Evolutionary conservation across 2,113 vertebrate genomes (phyloP), one percentile per base, ranked within the genome.

Genomic region (Lasiurus cinereus): DNA sequence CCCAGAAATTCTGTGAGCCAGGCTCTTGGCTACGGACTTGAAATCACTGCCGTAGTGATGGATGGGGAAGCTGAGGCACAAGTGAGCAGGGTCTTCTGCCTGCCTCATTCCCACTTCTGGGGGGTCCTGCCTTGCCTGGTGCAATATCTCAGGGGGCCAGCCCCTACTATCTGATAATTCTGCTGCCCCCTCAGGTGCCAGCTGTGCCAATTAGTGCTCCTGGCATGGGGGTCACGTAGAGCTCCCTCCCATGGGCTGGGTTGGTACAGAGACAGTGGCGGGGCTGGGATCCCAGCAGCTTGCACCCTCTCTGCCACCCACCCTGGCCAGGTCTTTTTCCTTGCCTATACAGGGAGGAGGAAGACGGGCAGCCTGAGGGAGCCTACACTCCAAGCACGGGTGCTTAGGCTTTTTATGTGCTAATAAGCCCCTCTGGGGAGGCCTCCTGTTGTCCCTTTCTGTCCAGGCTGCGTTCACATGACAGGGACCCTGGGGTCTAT

Each of bases 371-470:
- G 69, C 10, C 3, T 29, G 19, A 70, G 33, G 33, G 77, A 72
- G 27, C 46, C 79, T 59, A 39, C 15, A 21, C n/a, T 73, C 52
- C 62, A 56, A 1, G 27, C 48, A 24, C 10, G 0, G 2, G 1
- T 56, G 62, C 2, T 98, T 96, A 94, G 96, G 97, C 97, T 94
- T 99, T 99, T 99, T 98, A 99, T 99, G 98, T 99, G 99, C 98
- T 99, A 99, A 99, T 98, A 96, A 98, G 98, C 82, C 95, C 97
- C 97, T 97, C 94, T 96, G 43, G 18, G 50, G 79, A 91, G 74
- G 36, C 52, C 62, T 83, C 74, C 70, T 39, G 66, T 48, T 19
- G 19, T 85, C 33, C 80, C n/a, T n/a, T 85, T 85, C 0, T 93
- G 98, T 97, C 98, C 98, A 95, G 98, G 97, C 98, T 69, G 95